These are phyloP conservation scores for Cylindroiulus punctatus DNA, from an alignment of 2,888 invertebrate species.

Conservation along the genomic window DNA sequence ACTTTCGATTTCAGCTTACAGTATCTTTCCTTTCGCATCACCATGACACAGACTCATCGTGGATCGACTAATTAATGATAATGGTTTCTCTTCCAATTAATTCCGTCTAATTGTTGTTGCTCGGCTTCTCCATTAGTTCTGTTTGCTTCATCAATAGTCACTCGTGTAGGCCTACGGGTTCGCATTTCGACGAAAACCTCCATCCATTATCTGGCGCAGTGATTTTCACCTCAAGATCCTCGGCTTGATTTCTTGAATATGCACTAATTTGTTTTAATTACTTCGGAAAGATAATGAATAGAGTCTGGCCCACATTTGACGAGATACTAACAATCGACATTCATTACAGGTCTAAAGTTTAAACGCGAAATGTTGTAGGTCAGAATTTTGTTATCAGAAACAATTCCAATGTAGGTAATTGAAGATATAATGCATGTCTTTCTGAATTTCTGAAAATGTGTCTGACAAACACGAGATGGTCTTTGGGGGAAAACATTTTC, in stretches of 20 bases:
- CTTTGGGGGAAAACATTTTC: no score
- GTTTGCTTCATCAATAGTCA: neutral
- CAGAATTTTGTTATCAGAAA: no score
- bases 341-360: no score
- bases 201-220: neutral
- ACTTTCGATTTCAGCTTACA: no score
- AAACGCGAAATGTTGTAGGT: no score
- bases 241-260: neutral
- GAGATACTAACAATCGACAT: no score
- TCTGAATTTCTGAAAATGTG: no score
- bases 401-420: no score
- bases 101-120: conserved; percentile 19
- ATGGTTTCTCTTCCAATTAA: conserved; percentile 43
- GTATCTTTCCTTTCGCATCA: no score
- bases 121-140: conserved; percentile 5
- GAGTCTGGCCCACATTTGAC: neutral
- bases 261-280: neutral
- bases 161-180: neutral
- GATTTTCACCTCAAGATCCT: conserved; percentile 14
- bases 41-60: neutral
- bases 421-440: no score
- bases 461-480: no score
- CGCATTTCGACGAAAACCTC: neutral
- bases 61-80: conserved; percentile 17
- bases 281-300: neutral